These are phyloP conservation scores for Centroberyx gerrardi DNA, from an alignment of 2,797 vertebrate genomes.

Conservation along the genomic window DNA sequence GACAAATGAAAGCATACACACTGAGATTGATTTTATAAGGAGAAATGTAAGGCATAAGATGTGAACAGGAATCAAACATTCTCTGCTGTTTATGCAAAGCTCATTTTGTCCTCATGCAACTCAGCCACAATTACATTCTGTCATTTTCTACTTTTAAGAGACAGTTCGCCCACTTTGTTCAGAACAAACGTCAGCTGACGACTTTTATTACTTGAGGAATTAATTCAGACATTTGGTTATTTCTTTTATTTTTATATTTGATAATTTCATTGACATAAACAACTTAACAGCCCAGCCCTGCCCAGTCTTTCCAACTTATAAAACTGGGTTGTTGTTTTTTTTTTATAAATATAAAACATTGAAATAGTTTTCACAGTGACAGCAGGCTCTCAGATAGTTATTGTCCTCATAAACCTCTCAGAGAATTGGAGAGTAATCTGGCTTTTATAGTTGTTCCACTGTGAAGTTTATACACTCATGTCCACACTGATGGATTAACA, in stretches of 20 bases:
- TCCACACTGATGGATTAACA: conserved; percentile 62
- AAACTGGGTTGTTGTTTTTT: conserved; percentile 1
- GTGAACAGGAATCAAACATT: conserved; percentile 8
- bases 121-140: not conserved
- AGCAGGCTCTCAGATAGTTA: conserved; percentile 50
- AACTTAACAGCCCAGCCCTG: conserved; percentile 33
- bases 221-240: conserved; percentile 8
- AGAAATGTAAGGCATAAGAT: no score
- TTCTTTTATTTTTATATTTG: conserved; percentile 35
- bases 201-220: not conserved
- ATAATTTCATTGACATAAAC: conserved; percentile 37
- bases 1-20: conserved; percentile 1
- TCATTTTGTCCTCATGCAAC: conserved; percentile 11
- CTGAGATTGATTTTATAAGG: no score
- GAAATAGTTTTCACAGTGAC: conserved; percentile 57
- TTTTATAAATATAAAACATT: conserved; percentile 38
- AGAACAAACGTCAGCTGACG: conserved; percentile 2
- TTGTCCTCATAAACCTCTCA: conserved; percentile 70
- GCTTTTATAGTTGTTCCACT: conserved; percentile 67
- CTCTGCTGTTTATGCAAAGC: conserved; percentile 37
- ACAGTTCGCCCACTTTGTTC: conserved; percentile 17
- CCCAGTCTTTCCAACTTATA: conserved; percentile 45
- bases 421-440: conserved; percentile 61
- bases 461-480: conserved; percentile 63
- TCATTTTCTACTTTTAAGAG: conserved; percentile 4